Evolutionary conservation across 2,888 invertebrate species (phyloP).

Genomic region (Scaptodrosophila latifasciaeformis): DNA sequence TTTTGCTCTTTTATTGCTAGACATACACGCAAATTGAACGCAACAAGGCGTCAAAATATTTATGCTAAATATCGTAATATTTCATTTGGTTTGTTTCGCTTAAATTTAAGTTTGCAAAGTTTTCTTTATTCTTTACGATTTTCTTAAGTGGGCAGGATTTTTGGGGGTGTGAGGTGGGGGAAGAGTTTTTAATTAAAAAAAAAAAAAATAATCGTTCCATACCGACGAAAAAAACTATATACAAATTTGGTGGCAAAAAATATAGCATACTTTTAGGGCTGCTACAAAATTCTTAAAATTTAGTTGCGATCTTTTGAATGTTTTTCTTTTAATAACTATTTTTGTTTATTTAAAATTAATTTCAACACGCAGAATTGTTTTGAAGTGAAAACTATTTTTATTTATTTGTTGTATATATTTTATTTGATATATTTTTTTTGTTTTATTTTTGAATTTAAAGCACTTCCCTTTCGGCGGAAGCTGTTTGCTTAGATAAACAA

Average conservation of each 20-base stretch:
- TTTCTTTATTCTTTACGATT: background rate
- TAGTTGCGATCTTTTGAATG: too few species aligned
- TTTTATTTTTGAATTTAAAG: slow-evolving; percentile 6
- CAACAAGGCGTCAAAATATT: background rate
- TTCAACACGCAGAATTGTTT: background rate
- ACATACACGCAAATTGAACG: slow-evolving; percentile 3
- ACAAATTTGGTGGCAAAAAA: background rate
- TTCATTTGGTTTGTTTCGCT: background rate
- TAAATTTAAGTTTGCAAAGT: slow-evolving; percentile 2
- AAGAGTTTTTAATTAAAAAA: too few species aligned
- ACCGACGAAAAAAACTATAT: too few species aligned
- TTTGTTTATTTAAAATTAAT: slow-evolving; percentile 38
- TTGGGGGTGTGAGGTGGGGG: too few species aligned
- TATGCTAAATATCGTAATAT: too few species aligned
- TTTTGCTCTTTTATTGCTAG: slow-evolving; percentile 13
- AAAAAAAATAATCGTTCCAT: too few species aligned
- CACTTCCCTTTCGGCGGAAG: too few species aligned
- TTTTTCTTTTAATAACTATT: too few species aligned
- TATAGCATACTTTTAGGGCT: too few species aligned
- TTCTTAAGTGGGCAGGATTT: too few species aligned
- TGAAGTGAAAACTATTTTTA: slow-evolving; percentile 34
- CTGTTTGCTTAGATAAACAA: slow-evolving; percentile 39
- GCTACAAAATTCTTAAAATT: too few species aligned
- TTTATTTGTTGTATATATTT: background rate
- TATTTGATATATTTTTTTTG: slow-evolving; percentile 16